phyloP scores from a whole-genome alignment of 1,140 invertebrate species.

The Kradibia gibbosae region DNA sequence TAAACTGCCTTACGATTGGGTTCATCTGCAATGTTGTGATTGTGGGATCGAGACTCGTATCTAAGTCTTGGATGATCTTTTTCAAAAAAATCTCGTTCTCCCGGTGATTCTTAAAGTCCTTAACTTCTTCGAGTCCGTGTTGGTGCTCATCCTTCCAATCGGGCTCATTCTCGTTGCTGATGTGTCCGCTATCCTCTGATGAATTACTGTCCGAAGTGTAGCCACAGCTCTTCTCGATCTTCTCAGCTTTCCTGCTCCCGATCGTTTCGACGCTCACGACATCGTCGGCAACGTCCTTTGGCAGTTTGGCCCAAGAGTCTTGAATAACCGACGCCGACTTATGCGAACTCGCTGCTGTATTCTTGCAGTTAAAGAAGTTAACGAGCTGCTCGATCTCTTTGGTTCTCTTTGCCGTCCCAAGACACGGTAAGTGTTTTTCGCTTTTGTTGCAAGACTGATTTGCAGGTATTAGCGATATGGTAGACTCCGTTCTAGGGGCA shows the following conservation, averaged over 20 bases:
- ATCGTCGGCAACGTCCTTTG: conserved; percentile 32
- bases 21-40: conserved; percentile 59
- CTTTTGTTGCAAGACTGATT: conserved; percentile 25
- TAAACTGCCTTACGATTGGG: conserved; percentile 51
- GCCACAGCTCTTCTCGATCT: conserved; percentile 62
- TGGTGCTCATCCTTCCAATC: conserved; percentile 47
- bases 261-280: neutral
- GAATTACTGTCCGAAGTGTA: conserved; percentile 72
- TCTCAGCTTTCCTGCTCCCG: conserved; percentile 48
- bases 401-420: conserved; percentile 51
- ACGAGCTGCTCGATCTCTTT: conserved; percentile 69
- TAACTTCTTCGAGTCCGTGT: neutral
- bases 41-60: conserved; percentile 57
- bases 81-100: conserved; percentile 56
- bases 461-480: neutral
- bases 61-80: conserved; percentile 61
- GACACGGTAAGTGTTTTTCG: conserved; percentile 17
- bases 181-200: conserved; percentile 85
- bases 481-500: neutral
- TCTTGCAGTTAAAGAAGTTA: conserved; percentile 72
- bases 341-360: conserved; percentile 52
- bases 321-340: conserved; percentile 29
- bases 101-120: neutral
- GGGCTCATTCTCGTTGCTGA: conserved; percentile 79
- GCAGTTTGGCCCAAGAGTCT: conserved; percentile 56